Evolutionary conservation across 2,113 vertebrate genomes (phyloP).

Genomic region (Pluvialis apricaria): DNA sequence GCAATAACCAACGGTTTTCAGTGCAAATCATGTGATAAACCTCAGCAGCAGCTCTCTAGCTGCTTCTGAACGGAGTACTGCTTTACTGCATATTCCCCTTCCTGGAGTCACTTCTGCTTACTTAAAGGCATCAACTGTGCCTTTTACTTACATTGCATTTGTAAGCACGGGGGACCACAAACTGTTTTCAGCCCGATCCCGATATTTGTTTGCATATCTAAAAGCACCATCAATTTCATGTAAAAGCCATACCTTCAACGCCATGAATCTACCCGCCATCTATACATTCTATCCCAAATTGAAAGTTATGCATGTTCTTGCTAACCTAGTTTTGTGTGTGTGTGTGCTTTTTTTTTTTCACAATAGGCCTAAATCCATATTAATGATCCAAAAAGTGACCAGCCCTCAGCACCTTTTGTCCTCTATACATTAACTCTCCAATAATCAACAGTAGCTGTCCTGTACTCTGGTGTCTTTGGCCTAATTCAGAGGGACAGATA

Average conservation of each 20-base stretch:
- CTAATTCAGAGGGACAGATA: slow-evolving; percentile 78
- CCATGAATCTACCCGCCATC: neutral
- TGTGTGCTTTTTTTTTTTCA: slow-evolving; percentile 3
- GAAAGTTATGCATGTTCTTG: slow-evolving; percentile 54
- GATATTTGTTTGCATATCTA: neutral
- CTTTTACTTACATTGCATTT: neutral
- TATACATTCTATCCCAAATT: neutral
- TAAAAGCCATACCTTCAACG: neutral
- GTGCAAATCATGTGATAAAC: neutral
- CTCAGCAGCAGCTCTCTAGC: neutral
- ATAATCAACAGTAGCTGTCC: slow-evolving; percentile 71
- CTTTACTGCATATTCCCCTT: neutral
- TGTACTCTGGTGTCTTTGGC: slow-evolving; percentile 69
- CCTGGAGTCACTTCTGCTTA: neutral
- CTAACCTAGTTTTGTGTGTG: slow-evolving; percentile 78
- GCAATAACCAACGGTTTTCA: neutral
- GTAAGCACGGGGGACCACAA: neutral
- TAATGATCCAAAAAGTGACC: slow-evolving; percentile 71
- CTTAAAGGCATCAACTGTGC: neutral
- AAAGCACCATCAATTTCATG: neutral
- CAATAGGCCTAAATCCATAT: slow-evolving; percentile 79
- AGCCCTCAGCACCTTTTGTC: slow-evolving; percentile 73
- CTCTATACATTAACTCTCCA: slow-evolving; percentile 69
- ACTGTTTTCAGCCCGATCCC: neutral
- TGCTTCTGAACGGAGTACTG: neutral